Base-by-base conservation (phyloP, 2,113 vertebrate genomes). In the Felis chaus region DNA sequence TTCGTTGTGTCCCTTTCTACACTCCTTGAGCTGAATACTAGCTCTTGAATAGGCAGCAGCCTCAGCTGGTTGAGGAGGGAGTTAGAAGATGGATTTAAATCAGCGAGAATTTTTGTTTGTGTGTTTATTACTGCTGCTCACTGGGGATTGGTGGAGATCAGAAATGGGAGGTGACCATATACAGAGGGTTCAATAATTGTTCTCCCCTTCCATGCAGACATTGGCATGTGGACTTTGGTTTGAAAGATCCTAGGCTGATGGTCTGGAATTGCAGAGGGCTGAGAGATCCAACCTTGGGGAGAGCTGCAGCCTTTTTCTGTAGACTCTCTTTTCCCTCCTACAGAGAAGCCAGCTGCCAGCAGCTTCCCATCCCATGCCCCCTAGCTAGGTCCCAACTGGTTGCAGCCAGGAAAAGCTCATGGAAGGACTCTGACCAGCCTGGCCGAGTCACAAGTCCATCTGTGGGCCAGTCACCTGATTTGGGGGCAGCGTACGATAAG, bases 251-350 rank as follows among this genome's bases (percentile, higher is more conserved):
- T 39, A 3, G 33, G 29, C 19, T 4, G 31, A 12, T 57, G 66
- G 4, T 14, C 8, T 15, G 39, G 36, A 23, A 57, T 61, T 68
- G 39, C 23, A 31, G 48, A 90, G 33, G 55, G 74, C 61, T 71
- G 63, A 81, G 50, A 39, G 41, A 3, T 25, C 21, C 27, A 10
- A 15, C 19, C 14, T 29, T 1, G 1, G 48, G 7, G 36, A 31
- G 25, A 2, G 18, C 1, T 0, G 66, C 21, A 33, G 41, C 41
- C 18, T 57, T 36, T 9, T 63, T 33, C 27, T 3, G 5, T 1
- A 15, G 31, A 31, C 4, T 5, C 63, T 61, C 69, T 41, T 48
- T 29, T 31, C 31, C 3, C 15, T 48, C 31, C 10, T 8, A 0
- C 0, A 12, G 69, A 27, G 25, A 76, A 63, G 63, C 65, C 45